Evolutionary conservation across 2,797 vertebrate genomes (phyloP).

Genomic region (Notoglanidium macrostoma): DNA sequence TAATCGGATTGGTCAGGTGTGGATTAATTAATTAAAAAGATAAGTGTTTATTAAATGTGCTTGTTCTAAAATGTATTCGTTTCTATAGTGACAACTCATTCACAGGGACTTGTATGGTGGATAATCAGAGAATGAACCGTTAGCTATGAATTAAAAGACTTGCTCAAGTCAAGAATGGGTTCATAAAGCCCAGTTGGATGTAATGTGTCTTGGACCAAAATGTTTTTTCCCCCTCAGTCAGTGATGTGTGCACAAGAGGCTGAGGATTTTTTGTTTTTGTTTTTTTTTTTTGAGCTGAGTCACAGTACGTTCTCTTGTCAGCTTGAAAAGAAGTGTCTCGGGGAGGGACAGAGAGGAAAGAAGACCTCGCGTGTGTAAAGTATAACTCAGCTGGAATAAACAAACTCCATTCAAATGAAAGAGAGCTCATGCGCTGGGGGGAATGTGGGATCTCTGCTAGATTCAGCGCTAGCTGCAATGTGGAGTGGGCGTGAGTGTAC

Average conservation of each 20-base stretch:
- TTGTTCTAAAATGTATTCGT: not conserved
- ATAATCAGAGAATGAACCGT: not conserved
- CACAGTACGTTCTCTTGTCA: conserved; percentile 8
- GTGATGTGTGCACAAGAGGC: not conserved
- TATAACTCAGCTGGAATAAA: not conserved
- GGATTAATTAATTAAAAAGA: not conserved
- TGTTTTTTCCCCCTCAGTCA: not conserved
- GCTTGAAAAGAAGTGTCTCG: conserved; percentile 1
- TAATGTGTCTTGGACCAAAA: too few species aligned
- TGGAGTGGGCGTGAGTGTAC: not conserved
- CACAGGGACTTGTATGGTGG: not conserved
- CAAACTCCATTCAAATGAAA: conserved; percentile 7
- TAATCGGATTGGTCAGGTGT: not conserved
- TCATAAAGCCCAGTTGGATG: not conserved
- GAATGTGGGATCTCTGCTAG: not conserved
- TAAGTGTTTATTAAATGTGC: not conserved
- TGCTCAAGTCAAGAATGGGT: not conserved
- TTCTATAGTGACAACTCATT: not conserved
- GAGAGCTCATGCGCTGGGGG: not conserved
- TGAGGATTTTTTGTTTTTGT: not conserved
- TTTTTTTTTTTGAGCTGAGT: not conserved
- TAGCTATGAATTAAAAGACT: not conserved
- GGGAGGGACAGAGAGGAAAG: conserved; percentile 1
- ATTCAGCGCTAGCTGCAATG: not conserved
- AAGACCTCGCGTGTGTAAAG: not conserved